Base-by-base conservation (phyloP, 2,888 invertebrate species). In the Bhutanitis thaidina region DNA sequence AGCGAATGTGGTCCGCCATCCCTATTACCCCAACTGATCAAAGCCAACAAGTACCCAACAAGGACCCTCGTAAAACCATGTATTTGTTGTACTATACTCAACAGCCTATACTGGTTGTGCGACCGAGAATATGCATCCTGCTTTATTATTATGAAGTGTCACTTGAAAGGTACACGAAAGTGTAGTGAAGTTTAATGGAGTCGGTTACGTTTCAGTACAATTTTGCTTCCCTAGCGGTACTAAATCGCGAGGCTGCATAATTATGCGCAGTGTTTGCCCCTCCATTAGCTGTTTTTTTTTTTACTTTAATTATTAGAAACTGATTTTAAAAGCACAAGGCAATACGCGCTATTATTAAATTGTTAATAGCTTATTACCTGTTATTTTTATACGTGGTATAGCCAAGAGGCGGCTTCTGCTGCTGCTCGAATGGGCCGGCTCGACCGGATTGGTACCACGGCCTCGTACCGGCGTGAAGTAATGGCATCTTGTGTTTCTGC, bases 1-100 rank as follows among this genome's bases (percentile, higher is more conserved):
- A 78, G 72, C 75, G 71, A 77, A 67, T 77, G 73, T 78, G 83
- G 79, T 77, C 77, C 71, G 69, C 60, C 64, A 65, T 67, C 64
- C 71, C 71, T 52, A 76, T 77, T 71, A 75, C 72, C 70, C 71
- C 63, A 65, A 62, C 66, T 71, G 81, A 85, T 88, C 86, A 88
- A 87, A 88, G 87, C 75, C 55, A 61, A 62, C 63, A 65, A 77
- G 60, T 41, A 55, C 53, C 58, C 59, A 64, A 58, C 56, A 62
- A 70, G 72, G 52, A 61, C 71, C 62, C 76, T 76, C 62, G 59
- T 61, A 69, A 72, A 75, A 69, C 69, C 71, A 30, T 35, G 41
- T 15, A 35, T 45, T 49, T 36, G 41, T 13, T n/a, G 27, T 27
- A 52, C 39, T 35, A 30, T 13, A 20, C 41, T 29, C 35, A 47